Percentiles rank a stretch among this genome's conserved stretches.
Evolutionary conservation across 2,797 vertebrate species (phyloP).

Genomic region (Sebastes diploproa): DNA sequence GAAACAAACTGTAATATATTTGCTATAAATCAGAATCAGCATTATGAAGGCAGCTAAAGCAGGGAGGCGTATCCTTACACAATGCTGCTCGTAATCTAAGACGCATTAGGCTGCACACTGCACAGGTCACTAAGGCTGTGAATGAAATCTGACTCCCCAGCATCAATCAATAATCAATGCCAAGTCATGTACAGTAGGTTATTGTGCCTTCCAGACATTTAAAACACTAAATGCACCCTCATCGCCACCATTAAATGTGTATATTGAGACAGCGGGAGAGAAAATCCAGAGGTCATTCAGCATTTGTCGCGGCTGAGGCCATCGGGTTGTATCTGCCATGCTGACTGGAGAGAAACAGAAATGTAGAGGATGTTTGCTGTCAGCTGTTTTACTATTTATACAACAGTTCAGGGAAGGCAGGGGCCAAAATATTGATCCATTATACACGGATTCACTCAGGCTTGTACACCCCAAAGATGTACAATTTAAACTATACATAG

Average conservation of each 20-base stretch:
- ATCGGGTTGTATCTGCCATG: slow-evolving; percentile 34
- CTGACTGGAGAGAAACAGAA: slow-evolving; percentile 61
- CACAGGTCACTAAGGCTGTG: slow-evolving; percentile 35
- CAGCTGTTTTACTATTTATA: slow-evolving; percentile 78
- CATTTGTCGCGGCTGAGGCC: slow-evolving; percentile 18
- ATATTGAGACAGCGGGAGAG: background rate
- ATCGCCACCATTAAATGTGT: background rate
- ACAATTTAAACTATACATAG: slow-evolving; percentile 5
- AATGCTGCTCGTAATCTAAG: slow-evolving; percentile 32
- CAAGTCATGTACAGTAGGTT: slow-evolving; percentile 20
- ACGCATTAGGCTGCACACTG: slow-evolving; percentile 15
- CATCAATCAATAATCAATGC: slow-evolving; percentile 55
- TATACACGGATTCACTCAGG: slow-evolving; percentile 34
- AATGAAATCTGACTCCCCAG: slow-evolving; percentile 61
- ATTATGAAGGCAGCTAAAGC: background rate
- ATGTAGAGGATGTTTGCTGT: slow-evolving; percentile 64
- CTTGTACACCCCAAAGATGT: slow-evolving; percentile 3
- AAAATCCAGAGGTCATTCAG: slow-evolving; percentile 25
- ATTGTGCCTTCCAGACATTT: slow-evolving; percentile 17
- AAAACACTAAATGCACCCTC: slow-evolving; percentile 14
- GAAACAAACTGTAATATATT: background rate
- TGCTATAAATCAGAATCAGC: background rate
- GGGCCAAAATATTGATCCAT: slow-evolving; percentile 73
- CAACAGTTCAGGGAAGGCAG: slow-evolving; percentile 64
- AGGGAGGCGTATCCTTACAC: slow-evolving; percentile 5